phyloP scores from a whole-genome alignment of 2,797 vertebrate genomes.

The Holocentrus rufus region DNA sequence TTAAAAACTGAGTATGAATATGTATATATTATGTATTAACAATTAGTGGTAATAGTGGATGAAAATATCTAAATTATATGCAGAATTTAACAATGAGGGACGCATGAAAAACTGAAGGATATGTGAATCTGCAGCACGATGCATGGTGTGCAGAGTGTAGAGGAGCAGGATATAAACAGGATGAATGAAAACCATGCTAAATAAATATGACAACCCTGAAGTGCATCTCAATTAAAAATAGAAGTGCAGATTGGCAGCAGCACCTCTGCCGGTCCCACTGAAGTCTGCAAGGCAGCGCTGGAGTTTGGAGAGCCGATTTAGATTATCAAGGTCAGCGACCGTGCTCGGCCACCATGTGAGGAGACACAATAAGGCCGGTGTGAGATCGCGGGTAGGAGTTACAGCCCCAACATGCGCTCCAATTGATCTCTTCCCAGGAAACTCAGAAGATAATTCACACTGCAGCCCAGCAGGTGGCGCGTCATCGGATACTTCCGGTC shows the following conservation, averaged over 20 bases:
- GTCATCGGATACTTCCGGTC: constrained; percentile 7
- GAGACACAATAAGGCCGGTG: constrained; percentile 11
- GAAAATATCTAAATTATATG: too few species aligned
- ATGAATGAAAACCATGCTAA: neutral
- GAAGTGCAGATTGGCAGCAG: neutral
- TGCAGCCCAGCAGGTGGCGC: neutral
- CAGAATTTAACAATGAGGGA: too few species aligned
- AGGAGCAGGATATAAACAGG: too few species aligned
- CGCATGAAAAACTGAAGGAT: too few species aligned
- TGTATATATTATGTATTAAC: too few species aligned
- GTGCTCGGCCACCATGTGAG: neutral
- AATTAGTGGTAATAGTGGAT: too few species aligned
- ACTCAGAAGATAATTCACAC: constrained; percentile 20
- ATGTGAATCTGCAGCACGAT: too few species aligned
- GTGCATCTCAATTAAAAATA: neutral
- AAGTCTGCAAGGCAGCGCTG: neutral
- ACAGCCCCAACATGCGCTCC: neutral
- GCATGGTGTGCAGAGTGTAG: too few species aligned
- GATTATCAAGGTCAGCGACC: neutral
- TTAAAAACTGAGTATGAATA: too few species aligned
- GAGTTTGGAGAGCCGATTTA: neutral
- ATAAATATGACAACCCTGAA: neutral
- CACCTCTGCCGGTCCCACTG: neutral
- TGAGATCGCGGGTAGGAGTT: constrained; percentile 17
- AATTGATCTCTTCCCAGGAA: constrained; percentile 25